Evolutionary conservation across 2,888 invertebrate genomes (phyloP).

Genomic region (Sinhomidia bicolor): DNA sequence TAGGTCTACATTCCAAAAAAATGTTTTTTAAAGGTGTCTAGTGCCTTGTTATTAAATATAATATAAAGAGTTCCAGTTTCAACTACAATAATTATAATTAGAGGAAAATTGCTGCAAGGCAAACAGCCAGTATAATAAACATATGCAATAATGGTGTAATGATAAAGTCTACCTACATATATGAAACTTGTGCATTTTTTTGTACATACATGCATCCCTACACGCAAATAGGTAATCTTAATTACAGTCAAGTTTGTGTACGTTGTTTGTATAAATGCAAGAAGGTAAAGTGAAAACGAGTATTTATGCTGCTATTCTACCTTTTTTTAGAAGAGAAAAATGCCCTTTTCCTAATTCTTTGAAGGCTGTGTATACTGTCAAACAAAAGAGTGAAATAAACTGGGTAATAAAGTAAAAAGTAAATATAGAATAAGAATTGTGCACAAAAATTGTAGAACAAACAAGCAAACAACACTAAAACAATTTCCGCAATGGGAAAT

Average conservation of each 20-base stretch:
- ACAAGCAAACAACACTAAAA: neutral
- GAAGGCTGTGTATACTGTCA: too few relatives aligned
- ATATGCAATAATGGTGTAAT: neutral
- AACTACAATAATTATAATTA: slow-evolving; percentile 24
- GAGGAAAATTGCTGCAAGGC: neutral
- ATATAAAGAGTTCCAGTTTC: neutral
- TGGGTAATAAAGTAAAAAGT: neutral
- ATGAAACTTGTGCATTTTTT: neutral
- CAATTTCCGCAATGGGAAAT: too few relatives aligned
- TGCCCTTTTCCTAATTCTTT: too few relatives aligned
- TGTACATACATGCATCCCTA: neutral
- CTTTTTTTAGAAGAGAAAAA: neutral
- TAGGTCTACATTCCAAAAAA: neutral
- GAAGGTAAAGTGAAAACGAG: neutral
- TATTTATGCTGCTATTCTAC: neutral
- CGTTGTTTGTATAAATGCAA: neutral
- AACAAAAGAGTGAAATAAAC: neutral
- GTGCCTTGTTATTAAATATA: slow-evolving; percentile 11
- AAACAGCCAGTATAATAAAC: neutral
- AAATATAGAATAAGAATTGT: neutral
- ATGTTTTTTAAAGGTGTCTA: neutral
- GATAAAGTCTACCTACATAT: neutral
- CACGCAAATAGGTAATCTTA: slow-evolving; percentile 59
- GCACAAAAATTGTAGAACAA: neutral
- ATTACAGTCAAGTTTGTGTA: slow-evolving; percentile 6